Conservation (phyloP, 2,888 invertebrate species). For the Rhagium mordax region DNA sequence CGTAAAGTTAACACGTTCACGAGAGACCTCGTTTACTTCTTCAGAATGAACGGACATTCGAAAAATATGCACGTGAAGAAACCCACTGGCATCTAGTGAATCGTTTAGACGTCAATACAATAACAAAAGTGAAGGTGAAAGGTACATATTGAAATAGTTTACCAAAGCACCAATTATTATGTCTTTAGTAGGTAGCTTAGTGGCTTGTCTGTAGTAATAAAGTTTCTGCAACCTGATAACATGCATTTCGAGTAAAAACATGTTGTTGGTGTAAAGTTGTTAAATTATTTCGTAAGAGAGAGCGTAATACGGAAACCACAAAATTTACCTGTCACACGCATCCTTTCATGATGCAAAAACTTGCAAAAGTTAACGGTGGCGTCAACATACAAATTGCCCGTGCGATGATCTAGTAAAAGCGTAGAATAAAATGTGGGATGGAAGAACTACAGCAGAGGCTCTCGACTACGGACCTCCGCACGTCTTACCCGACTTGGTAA, state of each 20-base stretch:
- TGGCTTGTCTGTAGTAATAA: not conserved
- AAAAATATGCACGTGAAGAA: constrained; percentile 33
- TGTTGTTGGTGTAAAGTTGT: not conserved
- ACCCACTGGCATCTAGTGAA: constrained; percentile 1
- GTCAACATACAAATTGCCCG: no score
- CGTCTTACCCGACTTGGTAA: no score
- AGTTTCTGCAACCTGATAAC: not conserved
- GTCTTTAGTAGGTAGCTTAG: no score
- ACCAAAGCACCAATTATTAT: not conserved
- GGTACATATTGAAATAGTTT: constrained; percentile 4
- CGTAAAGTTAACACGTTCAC: constrained; percentile 54
- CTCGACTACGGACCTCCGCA: no score
- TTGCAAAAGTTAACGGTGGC: no score
- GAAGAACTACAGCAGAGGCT: no score
- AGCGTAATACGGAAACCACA: no score
- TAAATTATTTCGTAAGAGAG: no score
- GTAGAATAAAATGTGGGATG: no score
- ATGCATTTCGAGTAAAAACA: not conserved
- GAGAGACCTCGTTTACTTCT: constrained; percentile 52
- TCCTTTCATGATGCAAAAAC: no score
- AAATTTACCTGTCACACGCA: no score
- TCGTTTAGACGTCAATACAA: constrained; percentile 4
- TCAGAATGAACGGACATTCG: constrained; percentile 38
- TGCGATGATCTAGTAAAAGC: no score
- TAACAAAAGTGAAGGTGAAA: constrained; percentile 38